Evolutionary conservation across 2,797 vertebrate genomes (phyloP).

Genomic region (Gymnothorax reevesii): DNA sequence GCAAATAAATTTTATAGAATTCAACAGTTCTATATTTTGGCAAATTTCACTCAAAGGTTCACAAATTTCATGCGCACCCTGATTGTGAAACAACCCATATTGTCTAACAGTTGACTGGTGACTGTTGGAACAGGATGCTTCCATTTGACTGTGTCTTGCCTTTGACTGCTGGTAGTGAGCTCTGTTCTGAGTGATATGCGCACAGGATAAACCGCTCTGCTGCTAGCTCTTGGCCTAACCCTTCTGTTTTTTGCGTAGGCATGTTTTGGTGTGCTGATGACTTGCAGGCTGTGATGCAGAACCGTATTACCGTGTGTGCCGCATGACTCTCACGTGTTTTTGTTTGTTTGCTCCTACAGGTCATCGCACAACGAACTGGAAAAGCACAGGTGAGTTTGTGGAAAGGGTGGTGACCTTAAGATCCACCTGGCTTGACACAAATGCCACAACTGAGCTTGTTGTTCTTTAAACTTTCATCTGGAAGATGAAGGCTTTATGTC

Average conservation of each 20-base stretch:
- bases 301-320: neutral
- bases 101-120: neutral
- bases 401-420: neutral
- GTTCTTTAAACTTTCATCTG: neutral
- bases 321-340: constrained; percentile 24
- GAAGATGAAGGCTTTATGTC: neutral
- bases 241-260: neutral
- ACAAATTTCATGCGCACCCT: too few species aligned
- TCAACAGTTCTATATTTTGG: too few species aligned
- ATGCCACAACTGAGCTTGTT: neutral
- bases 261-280: neutral
- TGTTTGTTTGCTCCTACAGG: constrained; percentile 60
- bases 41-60: too few species aligned
- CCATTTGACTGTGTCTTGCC: neutral
- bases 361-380: constrained; percentile 97
- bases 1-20: too few species aligned
- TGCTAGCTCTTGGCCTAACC: neutral
- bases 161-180: neutral
- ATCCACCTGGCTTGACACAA: neutral
- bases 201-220: neutral
- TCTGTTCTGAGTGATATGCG: neutral
- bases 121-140: neutral
- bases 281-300: too few species aligned
- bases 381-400: constrained; percentile 91
- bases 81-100: neutral